phyloP scores from a whole-genome alignment of 2,113 vertebrate genomes.

The Misgurnus mizolepis region DNA sequence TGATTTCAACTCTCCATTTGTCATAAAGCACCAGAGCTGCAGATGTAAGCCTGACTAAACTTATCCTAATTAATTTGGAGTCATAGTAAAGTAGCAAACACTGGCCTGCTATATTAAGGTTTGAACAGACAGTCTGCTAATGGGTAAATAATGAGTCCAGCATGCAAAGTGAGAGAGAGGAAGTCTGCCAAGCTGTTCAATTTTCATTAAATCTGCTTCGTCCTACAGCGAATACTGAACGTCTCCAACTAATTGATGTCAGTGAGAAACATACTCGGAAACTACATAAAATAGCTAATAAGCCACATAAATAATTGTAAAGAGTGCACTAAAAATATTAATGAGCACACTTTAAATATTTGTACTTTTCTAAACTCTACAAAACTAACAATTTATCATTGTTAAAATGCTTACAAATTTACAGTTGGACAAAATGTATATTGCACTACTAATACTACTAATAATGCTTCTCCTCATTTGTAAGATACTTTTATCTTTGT shows the following conservation, averaged over 20 bases:
- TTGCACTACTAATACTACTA: too few species aligned
- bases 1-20: not conserved
- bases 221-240: conserved; percentile 23
- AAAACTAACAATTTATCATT: not conserved
- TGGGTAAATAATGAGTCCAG: conserved; percentile 36
- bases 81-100: conserved; percentile 25
- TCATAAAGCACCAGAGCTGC: not conserved
- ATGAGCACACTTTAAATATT: not conserved
- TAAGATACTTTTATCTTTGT: too few species aligned
- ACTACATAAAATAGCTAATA: not conserved
- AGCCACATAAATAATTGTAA: not conserved
- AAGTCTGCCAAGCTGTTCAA: conserved; percentile 40
- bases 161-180: conserved; percentile 3
- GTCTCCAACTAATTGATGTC: conserved; percentile 35
- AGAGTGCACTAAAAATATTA: too few species aligned
- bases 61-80: conserved; percentile 6
- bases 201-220: conserved; percentile 29
- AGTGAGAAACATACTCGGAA: not conserved
- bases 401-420: not conserved
- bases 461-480: too few species aligned
- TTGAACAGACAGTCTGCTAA: conserved; percentile 37
- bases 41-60: not conserved
- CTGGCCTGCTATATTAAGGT: conserved; percentile 26
- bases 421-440: too few species aligned
- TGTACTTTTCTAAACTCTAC: not conserved